Evolutionary conservation across 2,888 invertebrate species (phyloP), one percentile per base, ranked within the genome.

Genomic region (Callyntrura guangdongensis): DNA sequence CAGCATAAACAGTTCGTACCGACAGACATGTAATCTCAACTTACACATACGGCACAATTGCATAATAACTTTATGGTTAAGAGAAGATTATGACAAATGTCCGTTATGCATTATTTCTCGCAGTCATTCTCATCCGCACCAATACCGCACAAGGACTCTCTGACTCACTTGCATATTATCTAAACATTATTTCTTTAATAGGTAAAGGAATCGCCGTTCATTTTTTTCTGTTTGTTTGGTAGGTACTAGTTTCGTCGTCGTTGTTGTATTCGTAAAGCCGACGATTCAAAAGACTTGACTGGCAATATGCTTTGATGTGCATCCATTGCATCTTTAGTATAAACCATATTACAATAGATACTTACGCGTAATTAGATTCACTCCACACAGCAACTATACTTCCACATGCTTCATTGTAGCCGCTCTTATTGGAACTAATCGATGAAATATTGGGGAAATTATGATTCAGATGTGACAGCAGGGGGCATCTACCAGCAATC

Each of bases 401-500:
- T 85, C 79, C 47, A 49, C 74, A 69, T 81, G n/a, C n/a, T 85
- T 59, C 45, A 53, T 82, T 87, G 85, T 92, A 87, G 85, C 87
- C 82, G 59, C 86, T 89, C 91, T 92, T 92, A 93, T 93, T 93
- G 94, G 93, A 93, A 93, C 93, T 94, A 94, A 94, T 94, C 93
- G 94, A 94, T 94, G 94, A 94, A 93, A 93, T 93, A 94, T 94
- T 93, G 93, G 93, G 83, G 91, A 93, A 92, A 94, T 93, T 94
- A 93, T 92, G 91, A 92, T 91, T 93, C 92, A 91, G 92, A 91
- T 91, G 92, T 90, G 91, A 91, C 92, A 92, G 92, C 93, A 91
- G 93, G 93, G 94, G 92, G 90, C 91, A 92, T 56, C 45, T 20
- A 36, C 27, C 49, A 45, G 17, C 36, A 53, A 27, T 20, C 77